Conservation (phyloP, 2,113 vertebrate genomes). For the Formicarius rufipectus region DNA sequence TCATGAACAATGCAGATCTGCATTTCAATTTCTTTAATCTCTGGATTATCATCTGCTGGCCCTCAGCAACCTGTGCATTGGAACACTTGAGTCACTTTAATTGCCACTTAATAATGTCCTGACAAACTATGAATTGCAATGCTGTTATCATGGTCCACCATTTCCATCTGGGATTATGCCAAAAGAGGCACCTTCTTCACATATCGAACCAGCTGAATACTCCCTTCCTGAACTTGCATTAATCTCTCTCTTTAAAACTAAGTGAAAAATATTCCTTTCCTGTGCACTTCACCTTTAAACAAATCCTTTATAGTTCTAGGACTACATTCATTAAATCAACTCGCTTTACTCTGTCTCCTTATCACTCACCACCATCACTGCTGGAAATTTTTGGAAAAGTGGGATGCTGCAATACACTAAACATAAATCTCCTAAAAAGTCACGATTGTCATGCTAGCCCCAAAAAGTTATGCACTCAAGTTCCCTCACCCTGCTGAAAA, state of each 20-base stretch:
- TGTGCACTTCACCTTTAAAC: conserved; percentile 35
- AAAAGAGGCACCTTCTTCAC: conserved; percentile 21
- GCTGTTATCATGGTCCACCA: not conserved
- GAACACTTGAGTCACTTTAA: not conserved
- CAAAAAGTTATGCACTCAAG: not conserved
- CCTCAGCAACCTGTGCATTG: not conserved
- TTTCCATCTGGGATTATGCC: conserved; percentile 12
- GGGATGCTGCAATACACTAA: conserved; percentile 19
- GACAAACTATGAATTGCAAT: not conserved
- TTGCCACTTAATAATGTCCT: not conserved
- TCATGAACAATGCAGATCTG: not conserved
- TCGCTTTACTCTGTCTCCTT: not conserved
- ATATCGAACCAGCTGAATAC: not conserved
- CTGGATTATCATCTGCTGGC: not conserved
- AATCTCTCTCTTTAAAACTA: conserved; percentile 17
- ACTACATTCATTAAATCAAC: not conserved
- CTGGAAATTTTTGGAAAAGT: conserved; percentile 42
- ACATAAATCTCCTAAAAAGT: conserved; percentile 43
- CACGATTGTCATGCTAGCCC: not conserved
- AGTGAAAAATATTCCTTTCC: conserved; percentile 20
- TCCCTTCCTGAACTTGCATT: conserved; percentile 15
- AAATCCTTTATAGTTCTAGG: conserved; percentile 9
- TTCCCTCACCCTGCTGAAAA: conserved; percentile 31
- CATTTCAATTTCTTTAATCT: not conserved
- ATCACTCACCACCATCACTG: conserved; percentile 42